Base-by-base conservation (phyloP, 2,113 vertebrate genomes). In the Lagenorhynchus albirostris region DNA sequence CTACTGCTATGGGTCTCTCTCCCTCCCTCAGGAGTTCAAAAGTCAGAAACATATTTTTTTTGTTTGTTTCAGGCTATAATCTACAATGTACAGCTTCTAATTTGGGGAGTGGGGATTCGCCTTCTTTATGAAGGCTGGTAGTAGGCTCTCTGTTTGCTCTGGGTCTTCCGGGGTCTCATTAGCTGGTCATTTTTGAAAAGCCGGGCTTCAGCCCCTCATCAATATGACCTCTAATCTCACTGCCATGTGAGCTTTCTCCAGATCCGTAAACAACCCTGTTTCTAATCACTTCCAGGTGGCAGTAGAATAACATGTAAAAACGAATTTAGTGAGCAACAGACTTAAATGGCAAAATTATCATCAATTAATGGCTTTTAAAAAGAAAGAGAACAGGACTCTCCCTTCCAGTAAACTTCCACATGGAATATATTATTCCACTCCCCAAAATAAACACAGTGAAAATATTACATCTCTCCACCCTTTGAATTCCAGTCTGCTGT, bases 181-280 rank as follows among this genome's bases (percentile, higher is more conserved):
- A 63, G 60, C 1, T n/a, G 53, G 8, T 17, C 62, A 21, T 55
- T 76, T 38, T 38, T 38, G 41, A 60, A 77, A 68, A 3, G 6
- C 15, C n/a, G 12, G 33, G 7, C 36, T 79, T 14, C 0, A 29
- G 36, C 31, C 5, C 3, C 0, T 50, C 21, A 0, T 38, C 26
- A 13, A 21, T 14, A n/a, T 0, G 13, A 84, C 62, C 53, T n/a
- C 17, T 25, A 4, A 21, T 18, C 68, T 73, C 80, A 21, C 60
- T 0, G 6, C 29, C 44, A 4, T 1, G 10, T 7, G 23, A 23
- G 50, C 20, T 70, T 47, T 63, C 36, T 71, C 33, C 44, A 65
- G 7, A 26, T 41, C 33, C 9, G 17, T 58, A 33, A 74, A 62
- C 47, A 58, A 4, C 5, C 33, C 26, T 12, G 41, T 8, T 60